These are phyloP conservation scores for Anabacerthia variegaticeps DNA, from an alignment of 2,797 vertebrate genomes.

Conservation along the genomic window DNA sequence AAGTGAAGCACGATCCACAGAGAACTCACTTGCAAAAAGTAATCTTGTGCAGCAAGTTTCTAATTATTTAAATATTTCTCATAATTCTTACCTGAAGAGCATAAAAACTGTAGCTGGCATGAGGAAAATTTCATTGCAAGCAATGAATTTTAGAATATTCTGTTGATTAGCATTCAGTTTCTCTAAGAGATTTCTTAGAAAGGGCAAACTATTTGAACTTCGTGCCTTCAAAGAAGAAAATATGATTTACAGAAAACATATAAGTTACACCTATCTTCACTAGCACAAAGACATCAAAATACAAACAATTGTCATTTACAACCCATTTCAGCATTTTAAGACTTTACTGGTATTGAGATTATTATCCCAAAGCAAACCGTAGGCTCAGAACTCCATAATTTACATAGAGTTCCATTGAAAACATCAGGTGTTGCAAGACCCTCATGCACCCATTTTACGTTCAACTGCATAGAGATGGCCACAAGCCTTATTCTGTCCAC, in stretches of 20 bases:
- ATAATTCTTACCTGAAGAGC: constrained; percentile 87
- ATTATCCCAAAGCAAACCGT: neutral
- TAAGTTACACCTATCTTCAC: neutral
- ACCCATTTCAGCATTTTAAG: neutral
- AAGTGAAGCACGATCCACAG: neutral
- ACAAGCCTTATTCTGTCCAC: neutral
- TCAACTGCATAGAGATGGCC: neutral
- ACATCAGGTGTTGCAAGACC: neutral
- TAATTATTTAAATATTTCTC: neutral
- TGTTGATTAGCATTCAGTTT: constrained; percentile 94
- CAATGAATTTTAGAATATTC: constrained; percentile 97
- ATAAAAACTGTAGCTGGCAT: constrained; percentile 99
- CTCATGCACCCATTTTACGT: neutral
- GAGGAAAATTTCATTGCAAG: constrained; percentile 98
- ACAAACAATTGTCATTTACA: neutral
- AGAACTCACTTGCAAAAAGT: neutral
- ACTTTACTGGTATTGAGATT: neutral
- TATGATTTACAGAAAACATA: constrained; percentile 5
- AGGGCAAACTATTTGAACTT: constrained; percentile 88
- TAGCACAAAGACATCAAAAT: neutral
- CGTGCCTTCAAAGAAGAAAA: constrained; percentile 80
- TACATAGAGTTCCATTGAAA: neutral
- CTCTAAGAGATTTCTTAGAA: constrained; percentile 90
- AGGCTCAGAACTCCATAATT: neutral
- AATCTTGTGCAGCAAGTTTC: neutral